Conservation (phyloP, 2,113 vertebrate species). For the Sula dactylatra region DNA sequence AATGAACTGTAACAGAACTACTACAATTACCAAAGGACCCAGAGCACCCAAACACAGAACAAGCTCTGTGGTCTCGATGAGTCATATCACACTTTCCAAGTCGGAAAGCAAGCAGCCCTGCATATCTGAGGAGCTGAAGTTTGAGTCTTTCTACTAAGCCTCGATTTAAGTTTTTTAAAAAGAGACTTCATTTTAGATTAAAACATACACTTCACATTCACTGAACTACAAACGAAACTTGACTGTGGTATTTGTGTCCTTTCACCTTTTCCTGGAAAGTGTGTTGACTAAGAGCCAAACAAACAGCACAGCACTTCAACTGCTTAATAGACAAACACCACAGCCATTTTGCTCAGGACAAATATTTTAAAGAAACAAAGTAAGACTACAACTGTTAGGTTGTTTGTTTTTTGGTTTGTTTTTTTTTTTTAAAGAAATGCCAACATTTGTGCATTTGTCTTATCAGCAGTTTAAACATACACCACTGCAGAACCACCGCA, state of each 20-base stretch:
- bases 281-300: conserved; percentile 57
- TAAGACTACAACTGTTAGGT: background rate
- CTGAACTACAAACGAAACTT: conserved; percentile 7
- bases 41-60: background rate
- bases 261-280: conserved; percentile 71
- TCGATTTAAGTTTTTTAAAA: background rate
- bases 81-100: background rate
- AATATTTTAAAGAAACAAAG: background rate
- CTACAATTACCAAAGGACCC: background rate
- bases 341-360: background rate
- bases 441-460: background rate
- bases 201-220: background rate
- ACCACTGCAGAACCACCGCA: background rate
- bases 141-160: background rate
- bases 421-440: background rate
- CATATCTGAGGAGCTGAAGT: background rate
- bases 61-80: background rate
- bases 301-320: conserved; percentile 48
- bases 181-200: background rate
- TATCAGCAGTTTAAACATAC: background rate
- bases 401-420: too few relatives aligned
- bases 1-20: background rate
- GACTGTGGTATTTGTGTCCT: conserved; percentile 53
- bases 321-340: background rate
- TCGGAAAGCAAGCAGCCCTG: background rate